phyloP scores from a whole-genome alignment of 2,797 vertebrate genomes.

The Halcyon badia region DNA sequence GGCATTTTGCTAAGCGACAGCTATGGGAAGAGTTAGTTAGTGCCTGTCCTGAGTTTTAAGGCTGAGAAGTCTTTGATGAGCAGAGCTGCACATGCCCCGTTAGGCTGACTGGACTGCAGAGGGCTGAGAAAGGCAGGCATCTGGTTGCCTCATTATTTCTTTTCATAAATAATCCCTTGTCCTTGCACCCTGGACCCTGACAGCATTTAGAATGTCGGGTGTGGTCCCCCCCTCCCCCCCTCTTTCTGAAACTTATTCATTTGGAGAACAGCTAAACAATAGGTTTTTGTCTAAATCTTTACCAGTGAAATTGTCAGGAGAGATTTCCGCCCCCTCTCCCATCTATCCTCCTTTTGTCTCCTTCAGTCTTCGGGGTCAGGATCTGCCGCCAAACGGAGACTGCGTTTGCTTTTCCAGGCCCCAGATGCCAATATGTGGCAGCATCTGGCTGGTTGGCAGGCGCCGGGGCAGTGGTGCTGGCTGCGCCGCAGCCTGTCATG shows the following conservation, averaged over 20 bases:
- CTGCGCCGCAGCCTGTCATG: constrained; percentile 75
- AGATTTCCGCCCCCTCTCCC: constrained; percentile 41
- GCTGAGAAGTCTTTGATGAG: constrained; percentile 9
- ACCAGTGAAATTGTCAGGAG: constrained; percentile 71
- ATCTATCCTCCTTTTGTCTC: constrained; percentile 79
- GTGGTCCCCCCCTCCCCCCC: background rate
- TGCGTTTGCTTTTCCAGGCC: constrained; percentile 80
- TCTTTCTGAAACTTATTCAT: background rate
- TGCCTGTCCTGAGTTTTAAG: background rate
- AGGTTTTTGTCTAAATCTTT: constrained; percentile 73
- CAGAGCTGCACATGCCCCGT: background rate
- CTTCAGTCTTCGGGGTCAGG: constrained; percentile 77
- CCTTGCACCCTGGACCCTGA: constrained; percentile 48
- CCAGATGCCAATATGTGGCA: constrained; percentile 86
- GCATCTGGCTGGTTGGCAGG: constrained; percentile 85
- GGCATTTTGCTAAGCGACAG: background rate
- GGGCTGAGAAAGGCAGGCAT: constrained; percentile 56
- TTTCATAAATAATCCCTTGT: constrained; percentile 59
- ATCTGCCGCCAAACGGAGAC: constrained; percentile 79
- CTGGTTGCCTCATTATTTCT: constrained; percentile 49
- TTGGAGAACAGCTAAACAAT: constrained; percentile 50
- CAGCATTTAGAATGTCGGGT: constrained; percentile 21
- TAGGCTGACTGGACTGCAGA: background rate
- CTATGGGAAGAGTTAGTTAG: background rate
- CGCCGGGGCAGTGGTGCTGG: constrained; percentile 80